Evolutionary conservation across 1,140 invertebrate genomes (phyloP), one percentile per base, ranked within the genome.

Genomic region (Asbolus verrucosus): DNA sequence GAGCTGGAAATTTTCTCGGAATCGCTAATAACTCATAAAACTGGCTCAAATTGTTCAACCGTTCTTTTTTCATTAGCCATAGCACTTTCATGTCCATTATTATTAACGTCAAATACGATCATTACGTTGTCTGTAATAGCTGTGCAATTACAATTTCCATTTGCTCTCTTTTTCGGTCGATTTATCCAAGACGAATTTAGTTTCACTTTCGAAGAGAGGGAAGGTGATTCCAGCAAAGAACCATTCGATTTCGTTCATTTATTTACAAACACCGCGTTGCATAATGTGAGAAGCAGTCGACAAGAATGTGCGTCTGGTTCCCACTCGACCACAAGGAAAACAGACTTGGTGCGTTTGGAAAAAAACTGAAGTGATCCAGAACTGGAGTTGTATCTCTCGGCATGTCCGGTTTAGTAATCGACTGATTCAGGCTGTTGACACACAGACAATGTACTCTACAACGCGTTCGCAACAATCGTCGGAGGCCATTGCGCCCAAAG

Each of bases 171-270:
- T n/a, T n/a, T n/a, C n/a, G n/a, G n/a, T n/a, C n/a, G n/a, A n/a
- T n/a, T 3, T 13, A 27, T 50, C 31, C 41, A 50, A 9, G 21
- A 11, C 13, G 9, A 21, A 66, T 50, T 24, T 46, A 46, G 39
- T 66, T 67, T 67, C 65, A 50, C 65, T 67, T 67, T 39, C 24
- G 24, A 27, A 27, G 24, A 27, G 24, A 27, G 24, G 24, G 24
- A 27, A 27, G 24, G 24, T 27, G 24, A 27, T 27, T 27, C 24
- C 3, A 16, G 46, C 2, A 54, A 54, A 27, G 24, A 27, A 27
- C 24, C 24, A 27, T 27, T 8, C 24, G 24, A 27, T 27, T n/a
- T n/a, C n/a, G 18, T 6, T 11, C 43, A 21, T 18, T 50, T 50
- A 21, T 50, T 50, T 50, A 54, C 46, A 54, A 54, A 54, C 46